Evolutionary conservation across 2,888 invertebrate genomes (phyloP), one percentile per base, ranked within the genome.

Genomic region (Coelopa pilipes): DNA sequence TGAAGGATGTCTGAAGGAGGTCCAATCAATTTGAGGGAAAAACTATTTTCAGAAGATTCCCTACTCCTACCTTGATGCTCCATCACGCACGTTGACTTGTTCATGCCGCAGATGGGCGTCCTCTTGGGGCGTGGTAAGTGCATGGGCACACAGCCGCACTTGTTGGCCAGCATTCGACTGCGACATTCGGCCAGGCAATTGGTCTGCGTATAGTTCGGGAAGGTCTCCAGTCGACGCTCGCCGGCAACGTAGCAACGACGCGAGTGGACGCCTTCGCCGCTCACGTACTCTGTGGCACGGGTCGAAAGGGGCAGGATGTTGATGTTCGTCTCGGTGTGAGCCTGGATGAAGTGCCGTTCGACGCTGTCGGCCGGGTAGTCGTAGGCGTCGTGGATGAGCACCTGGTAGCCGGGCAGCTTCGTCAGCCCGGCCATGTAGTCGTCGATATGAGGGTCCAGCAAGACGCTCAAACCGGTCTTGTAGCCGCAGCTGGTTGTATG

Each of bases 151-250:
- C 93, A 93, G 5, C 89, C 87, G 78, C 93, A 93, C 2, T 82
- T 76, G 4, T 82, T 80, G 63, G 82, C 86, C 0, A 90, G 84
- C 2, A 88, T 78, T 68, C 87, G 83, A 17, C 89, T 88, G 69
- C 90, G 89, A 80, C 91, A 90, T 76, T 90, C 90, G 0, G 89
- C 88, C 81, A 92, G 85, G 79, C 93, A 93, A 82, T 93, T 93
- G 72, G 89, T 89, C 76, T 90, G 91, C 0, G 90, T 90, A 79
- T 93, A 93, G n/a, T 85, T 83, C 81, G 74, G 79, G 79, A 82
- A 88, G 80, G 77, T 85, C 21, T 77, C 75, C 50, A 88, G 66
- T 10, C 69, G 34, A 4, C 81, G 82, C 87, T 93, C 93, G 53
- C 90, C 83, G 1, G 82, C 80, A 70, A 91, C 91, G 76, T 91